Evolutionary conservation across 2,888 invertebrate species (phyloP), one percentile per base, ranked within the genome.

Genomic region (Metopia argyrocephala): DNA sequence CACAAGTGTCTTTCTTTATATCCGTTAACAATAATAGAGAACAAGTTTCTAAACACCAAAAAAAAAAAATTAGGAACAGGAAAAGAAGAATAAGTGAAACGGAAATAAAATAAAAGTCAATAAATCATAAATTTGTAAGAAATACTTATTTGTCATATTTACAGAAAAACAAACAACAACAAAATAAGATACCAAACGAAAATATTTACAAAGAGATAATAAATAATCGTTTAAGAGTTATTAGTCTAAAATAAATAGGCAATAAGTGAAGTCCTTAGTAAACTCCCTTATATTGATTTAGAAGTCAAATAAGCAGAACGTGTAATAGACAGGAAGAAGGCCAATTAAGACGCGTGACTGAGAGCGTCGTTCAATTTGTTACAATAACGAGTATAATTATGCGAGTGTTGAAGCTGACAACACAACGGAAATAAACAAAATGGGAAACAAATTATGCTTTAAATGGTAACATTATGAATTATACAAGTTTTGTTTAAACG

Each of bases 301-400:
- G 12, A 20, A 65, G 15, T 59, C 23, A 74, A 78, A 62, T 38
- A 38, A 38, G 66, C n/a, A n/a, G n/a, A n/a, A 75, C 48, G 59
- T 75, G 65, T 48, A 27, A 52, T 25, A 76, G n/a, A 73, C 73
- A 76, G 82, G 76, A 66, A 82, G 79, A 82, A 70, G 73, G 66
- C 70, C 82, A 79, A 76, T 89, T 87, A 85, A 83, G 88, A 81
- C 90, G 89, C 89, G 90, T 90, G 90, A 85, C 87, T 73, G 84
- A 71, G 83, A 87, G 84, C 90, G 89, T 65, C 90, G 90, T 89
- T 89, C 89, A 89, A 88, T 89, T 90, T 90, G 89, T 87, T 87
- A 87, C 90, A 89, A 89, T 90, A n/a, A n/a, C n/a, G n/a, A n/a
- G n/a, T 89, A 68, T 66, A 88, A 89, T 88, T 89, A 87, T 88